Evolutionary conservation across 2,113 vertebrate genomes (phyloP).

Genomic region (Pungitius pungitius): DNA sequence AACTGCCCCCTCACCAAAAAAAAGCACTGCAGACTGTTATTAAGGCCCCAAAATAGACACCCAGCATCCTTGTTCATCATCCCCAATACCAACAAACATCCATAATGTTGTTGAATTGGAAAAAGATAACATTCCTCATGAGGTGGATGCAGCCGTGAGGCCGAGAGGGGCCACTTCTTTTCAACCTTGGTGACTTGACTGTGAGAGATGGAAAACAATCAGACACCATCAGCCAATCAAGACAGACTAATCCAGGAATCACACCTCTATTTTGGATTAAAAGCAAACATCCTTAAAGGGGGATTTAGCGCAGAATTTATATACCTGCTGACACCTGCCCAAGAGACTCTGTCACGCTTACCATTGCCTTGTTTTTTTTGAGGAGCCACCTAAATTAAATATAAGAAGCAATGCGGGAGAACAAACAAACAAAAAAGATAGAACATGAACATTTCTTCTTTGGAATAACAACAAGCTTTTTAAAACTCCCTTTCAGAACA

Average conservation of each 20-base stretch:
- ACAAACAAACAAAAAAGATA: neutral
- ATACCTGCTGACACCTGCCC: conserved; percentile 22
- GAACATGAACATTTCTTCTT: neutral
- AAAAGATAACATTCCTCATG: conserved; percentile 34
- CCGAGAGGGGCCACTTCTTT: conserved; percentile 45
- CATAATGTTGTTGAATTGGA: conserved; percentile 18
- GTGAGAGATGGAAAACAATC: conserved; percentile 35
- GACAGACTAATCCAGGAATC: conserved; percentile 56
- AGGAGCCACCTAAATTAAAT: conserved; percentile 2
- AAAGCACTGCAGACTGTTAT: conserved; percentile 46
- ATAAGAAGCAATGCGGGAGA: neutral
- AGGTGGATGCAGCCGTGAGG: conserved; percentile 47
- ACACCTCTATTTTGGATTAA: conserved; percentile 57
- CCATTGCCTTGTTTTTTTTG: conserved; percentile 14
- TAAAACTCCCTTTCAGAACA: conserved; percentile 81
- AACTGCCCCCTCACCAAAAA: conserved; percentile 52
- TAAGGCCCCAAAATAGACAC: conserved; percentile 52
- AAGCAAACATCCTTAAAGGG: conserved; percentile 44
- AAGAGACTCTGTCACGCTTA: too few species aligned
- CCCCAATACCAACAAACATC: conserved; percentile 25
- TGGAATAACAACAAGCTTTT: neutral
- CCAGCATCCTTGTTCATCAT: conserved; percentile 48
- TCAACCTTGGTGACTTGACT: conserved; percentile 43
- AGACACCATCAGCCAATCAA: conserved; percentile 1
- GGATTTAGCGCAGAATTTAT: conserved; percentile 31